Evolutionary conservation across 2,113 vertebrate genomes (phyloP), one percentile per base, ranked within the genome.

Genomic region (Oxyura jamaicensis): DNA sequence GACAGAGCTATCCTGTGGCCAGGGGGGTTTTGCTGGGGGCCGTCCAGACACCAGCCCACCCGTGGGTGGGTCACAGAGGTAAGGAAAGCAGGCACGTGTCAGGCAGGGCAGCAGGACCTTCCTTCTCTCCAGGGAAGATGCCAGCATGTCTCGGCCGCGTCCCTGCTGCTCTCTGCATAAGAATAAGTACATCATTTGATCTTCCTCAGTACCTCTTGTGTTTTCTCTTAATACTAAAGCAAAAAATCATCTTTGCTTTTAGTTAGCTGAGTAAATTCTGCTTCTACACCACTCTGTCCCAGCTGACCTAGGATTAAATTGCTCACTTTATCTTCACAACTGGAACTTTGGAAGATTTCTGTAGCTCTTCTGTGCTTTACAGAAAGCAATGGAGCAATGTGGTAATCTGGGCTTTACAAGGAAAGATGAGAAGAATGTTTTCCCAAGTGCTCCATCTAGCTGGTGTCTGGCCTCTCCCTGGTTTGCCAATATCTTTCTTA

Each of bases 401-500:
- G 78, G 75, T 67, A 85, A 63, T 14, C 12, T 28, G 33, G 55
- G 26, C 56, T 85, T 82, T 82, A 56, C 56, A 21, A 50, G 41
- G 15, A 48, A 80, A 76, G 53, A 68, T 63, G 12, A 75, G 66
- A 83, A 69, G 52, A 82, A 60, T 65, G 13, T 76, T 93, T 84
- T 87, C 39, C 62, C 82, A 68, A 5, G 50, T 50, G 80, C 35
- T 88, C 33, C 71, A 14, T 86, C 90, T 90, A 85, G 33, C 42
- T 93, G 76, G 1, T 89, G 26, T 83, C 83, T 77, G 52, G 42
- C 25, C 62, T 95, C 29, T 87, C 16, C 75, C 29, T 17, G n/a
- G 46, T 86, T 90, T 86, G 68, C 72, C 60, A 35, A 5, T 83
- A n/a, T 81, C 63, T 79, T 8, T 76, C 82, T 86, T 68, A 75